Evolutionary conservation across 2,797 vertebrate genomes (phyloP), one percentile per base, ranked within the genome.

Genomic region (Melanotaenia boesemani): DNA sequence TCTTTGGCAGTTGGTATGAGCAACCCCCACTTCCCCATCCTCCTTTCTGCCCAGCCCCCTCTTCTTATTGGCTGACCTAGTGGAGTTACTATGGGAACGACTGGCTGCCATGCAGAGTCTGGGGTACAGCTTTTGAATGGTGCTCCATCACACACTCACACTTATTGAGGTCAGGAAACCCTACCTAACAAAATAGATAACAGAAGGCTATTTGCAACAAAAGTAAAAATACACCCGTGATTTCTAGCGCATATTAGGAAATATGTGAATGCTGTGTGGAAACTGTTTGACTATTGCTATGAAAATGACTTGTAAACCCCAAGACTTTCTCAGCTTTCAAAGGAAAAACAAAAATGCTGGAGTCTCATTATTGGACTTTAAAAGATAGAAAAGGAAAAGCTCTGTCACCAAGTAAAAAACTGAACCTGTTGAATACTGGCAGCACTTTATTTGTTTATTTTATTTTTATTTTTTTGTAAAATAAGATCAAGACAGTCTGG

Each of bases 61-160:
- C 67, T 85, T 93, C 90, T 91, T 81, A 95, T 95, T 95, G 95
- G 94, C 83, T 95, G 94, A 95, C 94, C 95, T 95, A 95, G 89
- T 95, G 90, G 83, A 89, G 94, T 95, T 94, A 90, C 94, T 86
- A 95, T 95, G 94, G 94, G 88, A 93, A 95, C 92, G 54, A 71
- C 81, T 82, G 90, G 89, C 92, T 94, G 91, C 90, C 88, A 75
- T 91, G 89, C 82, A 74, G 86, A 93, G 90, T 93, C 83, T 89
- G 90, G 90, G 91, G 89, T 92, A 81, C 77, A 85, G 77, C 78
- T 87, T 88, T 72, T 89, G 76, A 91, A 91, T 89, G 79, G 80
- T 77, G 67, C 76, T 83, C 66, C 41, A 69, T 82, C 67, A 30
- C 11, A 61, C 76, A 80, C 39, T 39, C 60, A 56, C 71, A 24